phyloP scores from a whole-genome alignment of 2,113 vertebrate genomes.

The Cynoglossus semilaevis region DNA sequence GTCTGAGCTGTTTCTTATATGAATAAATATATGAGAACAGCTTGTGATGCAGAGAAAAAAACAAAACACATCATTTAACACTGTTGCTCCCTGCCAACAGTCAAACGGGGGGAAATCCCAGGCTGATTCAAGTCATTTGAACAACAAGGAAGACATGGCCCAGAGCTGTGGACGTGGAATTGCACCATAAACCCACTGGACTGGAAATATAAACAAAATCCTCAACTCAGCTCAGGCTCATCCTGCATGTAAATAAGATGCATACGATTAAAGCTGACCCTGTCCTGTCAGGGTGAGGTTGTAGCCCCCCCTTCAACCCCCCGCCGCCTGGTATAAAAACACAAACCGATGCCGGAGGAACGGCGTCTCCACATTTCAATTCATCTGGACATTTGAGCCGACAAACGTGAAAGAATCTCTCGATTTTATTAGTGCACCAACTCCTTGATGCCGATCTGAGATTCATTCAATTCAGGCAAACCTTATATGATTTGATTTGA shows the following conservation, averaged over 20 bases:
- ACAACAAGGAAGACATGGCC: conserved; percentile 52
- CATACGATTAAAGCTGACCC: conserved; percentile 23
- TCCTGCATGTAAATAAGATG: conserved; percentile 37
- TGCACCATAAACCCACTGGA: conserved; percentile 28
- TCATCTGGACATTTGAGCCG: too few relatives aligned
- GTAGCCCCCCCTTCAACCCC: conserved; percentile 1
- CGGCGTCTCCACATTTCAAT: too few relatives aligned
- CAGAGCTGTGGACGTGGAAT: conserved; percentile 52
- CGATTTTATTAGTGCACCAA: too few relatives aligned
- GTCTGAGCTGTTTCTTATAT: conserved; percentile 72
- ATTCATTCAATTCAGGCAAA: too few relatives aligned
- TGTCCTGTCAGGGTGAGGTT: conserved; percentile 18
- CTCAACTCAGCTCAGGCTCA: conserved; percentile 25
- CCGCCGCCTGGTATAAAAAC: too few relatives aligned
- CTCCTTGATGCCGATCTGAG: too few relatives aligned
- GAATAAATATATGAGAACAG: conserved; percentile 68
- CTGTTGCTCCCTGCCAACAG: conserved; percentile 67
- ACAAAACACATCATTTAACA: conserved; percentile 72
- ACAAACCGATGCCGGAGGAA: too few relatives aligned
- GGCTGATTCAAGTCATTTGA: conserved; percentile 70
- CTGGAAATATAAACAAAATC: conserved; percentile 44
- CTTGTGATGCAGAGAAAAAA: conserved; percentile 58
- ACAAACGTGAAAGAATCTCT: too few relatives aligned
- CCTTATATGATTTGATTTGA: too few relatives aligned
- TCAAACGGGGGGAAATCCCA: conserved; percentile 56